phyloP scores from a whole-genome alignment of 2,797 vertebrate species.

The Gallinago nigripennis region DNA sequence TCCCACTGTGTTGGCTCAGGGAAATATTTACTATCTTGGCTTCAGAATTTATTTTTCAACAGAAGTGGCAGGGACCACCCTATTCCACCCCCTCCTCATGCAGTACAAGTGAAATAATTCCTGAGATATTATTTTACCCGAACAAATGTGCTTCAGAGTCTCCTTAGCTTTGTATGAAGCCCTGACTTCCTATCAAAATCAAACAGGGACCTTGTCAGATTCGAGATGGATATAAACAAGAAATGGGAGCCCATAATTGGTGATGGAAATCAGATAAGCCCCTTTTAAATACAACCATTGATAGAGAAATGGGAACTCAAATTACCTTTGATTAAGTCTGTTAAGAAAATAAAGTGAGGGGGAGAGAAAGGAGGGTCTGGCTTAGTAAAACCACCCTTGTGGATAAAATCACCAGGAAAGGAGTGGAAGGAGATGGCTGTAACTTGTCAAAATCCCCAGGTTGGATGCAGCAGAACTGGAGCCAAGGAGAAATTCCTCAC shows the following conservation, averaged over 20 bases:
- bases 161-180: slow-evolving; percentile 71
- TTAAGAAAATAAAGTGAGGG: slow-evolving; percentile 78
- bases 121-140: slow-evolving; percentile 78
- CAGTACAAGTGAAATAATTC: slow-evolving; percentile 73
- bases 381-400: slow-evolving; percentile 44
- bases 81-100: slow-evolving; percentile 66
- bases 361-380: slow-evolving; percentile 1
- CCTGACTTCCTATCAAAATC: slow-evolving; percentile 79
- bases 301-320: slow-evolving; percentile 80
- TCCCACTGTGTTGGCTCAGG: slow-evolving; percentile 69
- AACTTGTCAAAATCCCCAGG: slow-evolving; percentile 26
- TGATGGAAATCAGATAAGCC: slow-evolving; percentile 83
- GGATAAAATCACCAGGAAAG: slow-evolving; percentile 56
- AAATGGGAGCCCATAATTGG: slow-evolving; percentile 81
- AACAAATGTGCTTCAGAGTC: slow-evolving; percentile 77
- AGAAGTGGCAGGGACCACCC: slow-evolving; percentile 79
- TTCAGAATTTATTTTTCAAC: slow-evolving; percentile 80
- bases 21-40: slow-evolving; percentile 76
- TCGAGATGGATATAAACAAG: slow-evolving; percentile 82
- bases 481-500: slow-evolving; percentile 44
- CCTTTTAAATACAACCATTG: slow-evolving; percentile 81
- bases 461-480: slow-evolving; percentile 47
- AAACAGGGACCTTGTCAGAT: slow-evolving; percentile 77
- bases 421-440: slow-evolving; percentile 22
- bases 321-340: slow-evolving; percentile 84